Base-by-base conservation (phyloP, 2,888 invertebrate genomes). In the Ditylenchus weischeri region DNA sequence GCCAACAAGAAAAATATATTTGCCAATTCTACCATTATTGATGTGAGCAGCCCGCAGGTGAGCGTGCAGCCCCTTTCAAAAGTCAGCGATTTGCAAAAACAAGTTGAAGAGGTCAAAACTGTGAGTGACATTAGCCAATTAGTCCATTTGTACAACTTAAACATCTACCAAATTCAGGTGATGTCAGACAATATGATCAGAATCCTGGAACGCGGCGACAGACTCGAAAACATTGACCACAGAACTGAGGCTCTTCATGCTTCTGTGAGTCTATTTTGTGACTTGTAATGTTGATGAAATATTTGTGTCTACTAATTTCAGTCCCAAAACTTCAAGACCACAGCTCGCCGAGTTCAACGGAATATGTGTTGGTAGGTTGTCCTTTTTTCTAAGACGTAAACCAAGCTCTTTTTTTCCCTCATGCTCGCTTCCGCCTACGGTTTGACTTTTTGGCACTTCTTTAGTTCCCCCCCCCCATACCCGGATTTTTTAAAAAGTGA, bases 121-220 rank as follows among this genome's bases (percentile, higher is more conserved):
- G 62, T 62, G 19, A 47, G 23, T 62, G 11, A n/a, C n/a, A 47
- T 50, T 62, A 29, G 8, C 43, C 15, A 54, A 54, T 54, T 4
- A 50, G 50, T 54, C 54, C 13, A 13, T 54, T 18, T 54, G 1
- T 10, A 54, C 21, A n/a, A 54, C 5, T 1, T 54, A 23, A 54
- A 54, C 2, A 54, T 15, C 11, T 15, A 4, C 21, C 29, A 23
- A 23, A 11, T 75, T 62, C 65, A 79, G 79, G 74, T 82, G 49
- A 82, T 82, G 82, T 71, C 75, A 6, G 72, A 77, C 21, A 82
- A 82, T 70, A 77, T 82, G 61, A 73, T 75, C 47, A 66, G 76
- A 29, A 74, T 82, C 29, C 70, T 83, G 74, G 79, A 79, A 57
- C 67, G 82, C 23, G 82, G 80, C 11, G 82, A 80, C 23, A 75